Base-by-base conservation (phyloP, 30 jellyfish, hydroid and myxozoan species). In the Hydractinia echinata region DNA sequence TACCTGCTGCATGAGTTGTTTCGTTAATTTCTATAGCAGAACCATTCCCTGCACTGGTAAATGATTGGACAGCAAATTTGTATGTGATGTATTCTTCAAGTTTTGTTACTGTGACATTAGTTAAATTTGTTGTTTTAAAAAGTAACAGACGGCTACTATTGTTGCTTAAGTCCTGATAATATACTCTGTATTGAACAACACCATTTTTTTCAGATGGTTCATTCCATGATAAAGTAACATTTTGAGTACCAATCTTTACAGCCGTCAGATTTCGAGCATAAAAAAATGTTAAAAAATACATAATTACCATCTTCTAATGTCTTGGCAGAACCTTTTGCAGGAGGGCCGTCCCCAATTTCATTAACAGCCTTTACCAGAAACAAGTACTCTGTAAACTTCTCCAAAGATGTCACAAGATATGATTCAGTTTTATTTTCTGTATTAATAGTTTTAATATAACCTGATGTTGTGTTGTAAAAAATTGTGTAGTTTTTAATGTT, bases 1-100 rank as follows among this genome's bases (percentile, higher is more conserved):
- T n/a, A n/a, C 81, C 58, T 71, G 81, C 3, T 20, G 81, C 39
- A 9, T 20, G 39, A 19, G 81, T 71, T 7, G 39, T 30, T 20
- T 55, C 6, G 10, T 20, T 71, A 71, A 50, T 52, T 7, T 8
- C 60, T n/a, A 8, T 8, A 0, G 39, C 53, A 19, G 60, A 71
- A 3, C 39, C 68, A 5, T 50, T 50, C n/a, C 81, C 81, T n/a
- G 61, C 81, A 20, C 7, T 0, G 4, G 81, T 71, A 60, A 6
- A 71, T 3, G 81, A 55, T 20, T 71, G 81, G 61, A 71, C 81
- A 6, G 81, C 39, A 48, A 71, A 20, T 19, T n/a, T 71, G 53
- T 71, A 71, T 60, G 39, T 60, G 18, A 50, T n/a, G 58, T 71
- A 71, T n/a, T 30, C 61, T 71, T 71, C 61, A 50, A 71, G 55